These are phyloP conservation scores for Carlito syrichta DNA, from an alignment of 2,113 vertebrate species.

Conservation along the genomic window DNA sequence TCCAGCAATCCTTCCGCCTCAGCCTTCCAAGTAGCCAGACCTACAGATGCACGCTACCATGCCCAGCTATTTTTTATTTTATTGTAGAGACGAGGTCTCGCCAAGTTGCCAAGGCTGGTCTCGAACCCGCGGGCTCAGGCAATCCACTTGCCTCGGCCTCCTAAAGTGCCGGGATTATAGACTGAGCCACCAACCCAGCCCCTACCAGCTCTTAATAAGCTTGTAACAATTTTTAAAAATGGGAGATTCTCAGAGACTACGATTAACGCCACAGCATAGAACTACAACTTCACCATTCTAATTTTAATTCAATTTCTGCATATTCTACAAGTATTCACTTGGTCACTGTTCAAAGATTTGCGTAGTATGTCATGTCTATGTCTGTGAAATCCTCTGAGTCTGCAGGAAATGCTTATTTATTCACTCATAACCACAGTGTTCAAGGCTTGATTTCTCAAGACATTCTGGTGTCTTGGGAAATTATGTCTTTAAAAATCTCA, in stretches of 20 bases:
- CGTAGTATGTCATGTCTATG: not conserved
- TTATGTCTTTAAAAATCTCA: not conserved
- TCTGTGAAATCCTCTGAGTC: not conserved
- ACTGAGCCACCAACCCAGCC: no score
- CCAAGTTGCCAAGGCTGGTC: no score
- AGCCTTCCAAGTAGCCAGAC: no score
- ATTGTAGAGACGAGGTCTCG: no score
- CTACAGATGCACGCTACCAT: no score
- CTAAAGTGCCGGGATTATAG: no score
- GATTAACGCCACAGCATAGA: not conserved
- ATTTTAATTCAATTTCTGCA: not conserved
- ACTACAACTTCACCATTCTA: not conserved
- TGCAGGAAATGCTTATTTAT: not conserved
- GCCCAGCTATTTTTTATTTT: no score
- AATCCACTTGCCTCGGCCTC: no score
- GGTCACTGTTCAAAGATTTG: not conserved
- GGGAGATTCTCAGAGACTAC: not conserved
- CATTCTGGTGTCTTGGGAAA: not conserved
- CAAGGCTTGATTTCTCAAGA: not conserved
- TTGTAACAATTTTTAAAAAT: no score
- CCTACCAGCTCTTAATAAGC: not conserved
- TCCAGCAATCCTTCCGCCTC: no score
- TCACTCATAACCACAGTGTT: not conserved
- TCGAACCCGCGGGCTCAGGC: no score
- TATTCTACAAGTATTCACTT: not conserved